Evolutionary conservation across 2,797 vertebrate genomes (phyloP).

Genomic region (Alosa sapidissima): DNA sequence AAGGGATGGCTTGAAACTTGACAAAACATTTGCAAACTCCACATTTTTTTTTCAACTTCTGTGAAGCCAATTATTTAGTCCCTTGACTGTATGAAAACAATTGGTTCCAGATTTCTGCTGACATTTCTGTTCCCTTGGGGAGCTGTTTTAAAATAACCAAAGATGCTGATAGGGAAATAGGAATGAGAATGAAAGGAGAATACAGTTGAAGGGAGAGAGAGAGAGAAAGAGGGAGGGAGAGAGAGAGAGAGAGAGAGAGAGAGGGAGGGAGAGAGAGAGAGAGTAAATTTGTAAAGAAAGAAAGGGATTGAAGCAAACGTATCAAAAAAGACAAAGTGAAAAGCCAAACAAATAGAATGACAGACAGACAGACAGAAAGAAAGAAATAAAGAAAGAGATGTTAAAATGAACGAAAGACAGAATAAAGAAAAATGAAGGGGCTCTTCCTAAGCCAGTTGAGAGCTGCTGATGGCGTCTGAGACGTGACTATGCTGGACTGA

Average conservation of each 20-base stretch:
- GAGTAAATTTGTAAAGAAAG: background rate
- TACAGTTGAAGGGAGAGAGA: slow-evolving; percentile 41
- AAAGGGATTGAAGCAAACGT: background rate
- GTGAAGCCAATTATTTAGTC: slow-evolving; percentile 13
- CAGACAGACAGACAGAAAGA: slow-evolving; percentile 38
- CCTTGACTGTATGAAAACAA: slow-evolving; percentile 69
- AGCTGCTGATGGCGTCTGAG: background rate
- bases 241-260: background rate
- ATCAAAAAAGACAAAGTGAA: background rate
- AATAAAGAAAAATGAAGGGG: slow-evolving; percentile 39
- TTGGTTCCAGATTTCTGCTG: slow-evolving; percentile 74
- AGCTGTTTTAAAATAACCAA: slow-evolving; percentile 68
- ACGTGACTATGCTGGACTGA: background rate
- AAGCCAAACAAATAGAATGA: slow-evolving; percentile 43
- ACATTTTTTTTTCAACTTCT: slow-evolving; percentile 2
- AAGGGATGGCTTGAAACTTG: background rate
- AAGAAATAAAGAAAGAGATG: background rate
- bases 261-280: background rate
- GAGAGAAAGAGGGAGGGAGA: background rate
- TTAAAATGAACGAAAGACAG: slow-evolving; percentile 56
- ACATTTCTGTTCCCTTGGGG: slow-evolving; percentile 70
- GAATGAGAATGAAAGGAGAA: slow-evolving; percentile 60
- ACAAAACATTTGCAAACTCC: slow-evolving; percentile 34
- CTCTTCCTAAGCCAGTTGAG: background rate
- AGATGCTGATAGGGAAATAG: slow-evolving; percentile 39